Percentiles rank a stretch among this genome's conserved stretches.
These are phyloP conservation scores for Crocodylus rhombifer DNA, from an alignment of 2,797 vertebrate genomes.

Conservation along the genomic window DNA sequence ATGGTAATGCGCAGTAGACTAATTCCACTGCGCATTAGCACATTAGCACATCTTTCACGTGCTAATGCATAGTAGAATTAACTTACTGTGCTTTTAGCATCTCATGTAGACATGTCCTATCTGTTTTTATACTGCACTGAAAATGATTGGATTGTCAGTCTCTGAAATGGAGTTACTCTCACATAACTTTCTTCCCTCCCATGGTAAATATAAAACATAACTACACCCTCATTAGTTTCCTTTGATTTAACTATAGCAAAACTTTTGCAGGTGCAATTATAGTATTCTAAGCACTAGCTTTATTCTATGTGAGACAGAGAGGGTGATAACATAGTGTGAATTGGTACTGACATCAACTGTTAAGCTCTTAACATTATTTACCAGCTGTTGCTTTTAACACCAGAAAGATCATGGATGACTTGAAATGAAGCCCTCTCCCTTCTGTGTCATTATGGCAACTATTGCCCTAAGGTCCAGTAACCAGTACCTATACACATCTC, in stretches of 20 bases:
- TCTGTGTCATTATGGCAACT: background rate
- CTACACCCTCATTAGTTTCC: background rate
- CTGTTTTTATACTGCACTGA: too few species aligned
- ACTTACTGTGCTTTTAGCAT: too few species aligned
- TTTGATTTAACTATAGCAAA: background rate
- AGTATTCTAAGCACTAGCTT: slow-evolving; percentile 14
- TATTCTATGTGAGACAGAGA: slow-evolving; percentile 36
- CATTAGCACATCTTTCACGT: too few species aligned
- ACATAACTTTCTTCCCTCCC: background rate
- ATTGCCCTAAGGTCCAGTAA: background rate
- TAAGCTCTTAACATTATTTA: slow-evolving; percentile 33
- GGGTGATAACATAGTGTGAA: slow-evolving; percentile 42
- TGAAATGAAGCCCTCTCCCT: background rate
- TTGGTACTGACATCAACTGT: slow-evolving; percentile 27
- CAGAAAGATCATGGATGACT: background rate
- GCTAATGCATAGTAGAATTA: too few species aligned
- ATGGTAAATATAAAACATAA: background rate
- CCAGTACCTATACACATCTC: background rate
- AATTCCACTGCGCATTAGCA: too few species aligned
- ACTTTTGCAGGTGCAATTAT: slow-evolving; percentile 5
- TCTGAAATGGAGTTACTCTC: accelerated
- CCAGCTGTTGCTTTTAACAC: slow-evolving; percentile 43
- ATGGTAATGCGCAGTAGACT: too few species aligned
- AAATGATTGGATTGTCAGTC: background rate
- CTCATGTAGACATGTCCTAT: too few species aligned